Evolutionary conservation across 2,888 invertebrate genomes (phyloP), one percentile per base, ranked within the genome.

Genomic region (Quadroppia sp.): DNA sequence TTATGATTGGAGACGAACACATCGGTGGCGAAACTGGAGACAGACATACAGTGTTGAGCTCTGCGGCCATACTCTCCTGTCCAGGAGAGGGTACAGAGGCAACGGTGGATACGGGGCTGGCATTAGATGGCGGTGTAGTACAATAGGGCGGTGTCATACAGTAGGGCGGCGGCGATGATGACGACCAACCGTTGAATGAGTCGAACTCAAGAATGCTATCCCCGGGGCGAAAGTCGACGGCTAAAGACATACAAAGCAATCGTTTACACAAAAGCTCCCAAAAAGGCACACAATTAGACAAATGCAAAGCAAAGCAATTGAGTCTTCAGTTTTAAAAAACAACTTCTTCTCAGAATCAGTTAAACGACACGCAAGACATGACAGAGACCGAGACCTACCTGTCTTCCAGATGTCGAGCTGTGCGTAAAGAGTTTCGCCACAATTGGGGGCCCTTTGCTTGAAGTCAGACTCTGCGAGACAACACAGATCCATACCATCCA

Each of bases 361-460:
- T 53, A 53, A 56, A 1, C 56, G 53, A 25, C 23, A 23, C 25
- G 25, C 1, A 23, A 36, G 32, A 28, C 61, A 69, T 13, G 25
- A 32, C 17, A 69, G 23, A 32, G 25, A 59, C 25, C 20, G 25
- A 67, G 15, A 45, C 74, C 23, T 67, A 78, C 78, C 90, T 75
- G 90, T 90, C 83, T 91, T 92, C 93, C 94, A 94, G 79, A 94
- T 91, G 83, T 94, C 93, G 80, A 94, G 84, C 81, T 92, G 92
- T 32, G 93, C 92, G 82, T 90, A 89, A 77, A 94, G 83, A 79
- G 90, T 90, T 81, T 90, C 89, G 69, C 93, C 93, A 80, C 89
- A 89, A 92, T 92, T 50, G 75, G 91, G 90, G 79, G 90, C 88
- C 83, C 91, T 87, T 79, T 88, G 88, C 79, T 88, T 87, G 82